phyloP scores from a whole-genome alignment of 2,888 invertebrate species.

The Apamea sordens region DNA sequence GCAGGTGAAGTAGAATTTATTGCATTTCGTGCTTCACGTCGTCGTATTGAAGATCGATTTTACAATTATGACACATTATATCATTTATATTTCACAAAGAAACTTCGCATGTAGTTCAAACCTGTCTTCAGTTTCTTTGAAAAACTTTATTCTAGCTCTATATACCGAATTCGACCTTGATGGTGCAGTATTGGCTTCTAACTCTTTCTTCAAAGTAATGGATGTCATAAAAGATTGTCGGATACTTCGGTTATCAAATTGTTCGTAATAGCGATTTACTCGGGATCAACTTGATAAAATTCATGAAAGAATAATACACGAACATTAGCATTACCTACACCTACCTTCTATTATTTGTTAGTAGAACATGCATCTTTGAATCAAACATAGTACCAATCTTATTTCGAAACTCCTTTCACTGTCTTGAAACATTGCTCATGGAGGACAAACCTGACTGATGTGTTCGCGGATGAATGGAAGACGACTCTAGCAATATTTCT shows the following conservation, averaged over 20 bases:
- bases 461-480: not conserved
- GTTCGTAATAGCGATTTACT: too few relatives aligned
- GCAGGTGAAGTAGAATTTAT: not conserved
- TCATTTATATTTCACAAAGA: constrained; percentile 1
- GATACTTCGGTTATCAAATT: not conserved
- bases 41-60: not conserved
- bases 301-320: not conserved
- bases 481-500: not conserved
- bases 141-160: not conserved
- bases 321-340: too few relatives aligned
- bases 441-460: constrained; percentile 6
- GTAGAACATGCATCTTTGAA: not conserved
- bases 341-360: not conserved
- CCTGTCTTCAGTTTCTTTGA: not conserved
- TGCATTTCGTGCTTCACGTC: not conserved
- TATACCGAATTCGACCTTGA: too few relatives aligned
- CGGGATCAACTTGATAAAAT: not conserved
- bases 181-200: not conserved
- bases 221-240: not conserved
- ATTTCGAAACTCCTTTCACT: constrained; percentile 35
- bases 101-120: not conserved
- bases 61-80: constrained; percentile 2
- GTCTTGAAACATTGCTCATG: constrained; percentile 11
- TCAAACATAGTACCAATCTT: not conserved
- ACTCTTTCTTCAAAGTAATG: not conserved